Evolutionary conservation across 2,888 invertebrate genomes (phyloP).

Genomic region (Plebejus anna): DNA sequence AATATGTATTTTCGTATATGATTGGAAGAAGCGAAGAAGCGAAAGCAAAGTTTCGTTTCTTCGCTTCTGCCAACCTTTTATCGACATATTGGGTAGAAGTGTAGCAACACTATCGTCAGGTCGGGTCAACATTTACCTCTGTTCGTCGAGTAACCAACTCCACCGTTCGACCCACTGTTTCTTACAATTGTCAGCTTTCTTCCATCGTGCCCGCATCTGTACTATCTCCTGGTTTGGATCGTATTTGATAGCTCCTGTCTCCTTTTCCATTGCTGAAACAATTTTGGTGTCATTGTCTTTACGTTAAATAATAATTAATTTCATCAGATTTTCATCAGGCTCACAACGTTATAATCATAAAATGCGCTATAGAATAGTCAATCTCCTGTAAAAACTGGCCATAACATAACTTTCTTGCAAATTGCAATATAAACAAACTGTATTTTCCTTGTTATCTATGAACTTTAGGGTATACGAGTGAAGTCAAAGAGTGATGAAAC

Average conservation of each 20-base stretch:
- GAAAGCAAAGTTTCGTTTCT: not conserved
- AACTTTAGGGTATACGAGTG: not conserved
- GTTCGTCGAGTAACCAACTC: constrained; percentile 70
- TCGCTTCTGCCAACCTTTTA: not conserved
- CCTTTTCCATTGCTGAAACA: constrained; percentile 1
- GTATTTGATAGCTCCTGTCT: not conserved
- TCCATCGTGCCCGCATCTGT: constrained; percentile 71
- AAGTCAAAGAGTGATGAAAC: not conserved
- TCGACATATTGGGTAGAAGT: not conserved
- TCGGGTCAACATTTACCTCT: constrained; percentile 45
- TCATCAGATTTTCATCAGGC: too few relatives aligned
- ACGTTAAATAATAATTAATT: too few relatives aligned
- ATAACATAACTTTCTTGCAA: too few relatives aligned
- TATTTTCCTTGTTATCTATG: too few relatives aligned
- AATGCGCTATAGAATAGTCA: too few relatives aligned
- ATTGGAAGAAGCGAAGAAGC: too few relatives aligned
- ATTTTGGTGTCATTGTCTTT: not conserved
- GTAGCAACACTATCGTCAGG: not conserved
- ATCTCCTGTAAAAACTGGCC: too few relatives aligned
- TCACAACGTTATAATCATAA: too few relatives aligned
- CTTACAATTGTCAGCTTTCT: constrained; percentile 64
- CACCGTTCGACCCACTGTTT: constrained; percentile 66
- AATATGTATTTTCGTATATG: too few relatives aligned
- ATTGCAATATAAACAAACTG: too few relatives aligned
- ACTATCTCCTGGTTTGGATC: constrained; percentile 65